These are phyloP conservation scores for Apis cerana DNA, from an alignment of 1,140 invertebrate species.

Conservation along the genomic window DNA sequence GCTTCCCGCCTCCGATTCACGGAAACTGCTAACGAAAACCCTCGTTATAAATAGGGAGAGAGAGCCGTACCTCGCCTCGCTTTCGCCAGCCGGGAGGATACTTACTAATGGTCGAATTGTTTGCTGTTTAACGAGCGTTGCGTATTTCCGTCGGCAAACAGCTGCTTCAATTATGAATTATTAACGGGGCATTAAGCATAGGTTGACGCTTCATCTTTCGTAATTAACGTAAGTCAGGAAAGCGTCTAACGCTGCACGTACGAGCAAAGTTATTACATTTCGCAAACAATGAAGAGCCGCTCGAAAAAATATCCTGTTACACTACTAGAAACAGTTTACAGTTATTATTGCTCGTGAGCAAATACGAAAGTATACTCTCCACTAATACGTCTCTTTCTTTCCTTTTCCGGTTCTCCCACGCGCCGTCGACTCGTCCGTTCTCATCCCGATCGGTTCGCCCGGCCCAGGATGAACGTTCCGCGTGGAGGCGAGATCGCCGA, in stretches of 20 bases:
- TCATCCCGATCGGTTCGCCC: conserved; percentile 22
- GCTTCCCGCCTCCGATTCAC: conserved; percentile 40
- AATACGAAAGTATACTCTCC: no score
- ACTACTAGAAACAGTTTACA: no score
- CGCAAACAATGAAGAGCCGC: no score
- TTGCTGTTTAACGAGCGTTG: conserved; percentile 39
- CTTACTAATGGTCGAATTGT: conserved; percentile 30
- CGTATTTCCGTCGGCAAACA: conserved; percentile 15
- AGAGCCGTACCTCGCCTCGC: neutral
- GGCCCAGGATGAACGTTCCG: neutral
- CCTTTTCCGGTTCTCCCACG: neutral
- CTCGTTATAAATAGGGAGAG: conserved; percentile 18
- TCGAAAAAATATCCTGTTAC: no score
- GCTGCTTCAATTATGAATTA: conserved; percentile 29
- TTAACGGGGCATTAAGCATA: neutral
- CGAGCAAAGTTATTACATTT: no score
- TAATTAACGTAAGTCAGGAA: neutral
- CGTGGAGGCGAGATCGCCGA: conserved; percentile 4
- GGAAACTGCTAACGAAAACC: conserved; percentile 37
- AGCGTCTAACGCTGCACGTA: no score
- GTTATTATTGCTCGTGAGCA: no score
- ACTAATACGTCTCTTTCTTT: neutral
- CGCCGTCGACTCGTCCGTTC: neutral
- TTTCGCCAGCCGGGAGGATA: neutral
- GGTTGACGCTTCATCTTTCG: neutral